Percentiles rank a stretch among this genome's conserved stretches.
Conservation (phyloP, 1,140 invertebrate species). For the Saccostrea echinata region DNA sequence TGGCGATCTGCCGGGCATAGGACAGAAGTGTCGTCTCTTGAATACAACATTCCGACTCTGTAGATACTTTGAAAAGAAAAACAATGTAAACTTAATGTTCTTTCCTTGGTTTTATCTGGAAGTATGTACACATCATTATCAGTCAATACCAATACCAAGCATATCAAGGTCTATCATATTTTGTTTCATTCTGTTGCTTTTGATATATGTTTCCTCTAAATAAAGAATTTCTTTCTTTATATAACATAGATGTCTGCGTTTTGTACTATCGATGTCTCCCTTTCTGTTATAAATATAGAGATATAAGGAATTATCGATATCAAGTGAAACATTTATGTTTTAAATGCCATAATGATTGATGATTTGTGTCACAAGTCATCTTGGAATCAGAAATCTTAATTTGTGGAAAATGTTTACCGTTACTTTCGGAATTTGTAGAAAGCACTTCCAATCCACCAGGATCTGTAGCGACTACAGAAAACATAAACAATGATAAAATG, state of each 20-base stretch:
- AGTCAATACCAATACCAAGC: background rate
- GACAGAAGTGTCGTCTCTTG: slow-evolving; percentile 69
- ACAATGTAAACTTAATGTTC: background rate
- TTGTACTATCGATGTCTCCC: no score
- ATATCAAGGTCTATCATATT: no score
- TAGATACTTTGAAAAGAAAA: background rate
- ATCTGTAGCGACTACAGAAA: background rate
- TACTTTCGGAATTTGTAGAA: background rate
- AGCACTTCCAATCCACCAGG: background rate
- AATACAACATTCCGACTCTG: slow-evolving; percentile 41
- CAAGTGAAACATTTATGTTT: no score
- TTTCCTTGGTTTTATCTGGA: background rate
- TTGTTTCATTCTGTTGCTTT: no score
- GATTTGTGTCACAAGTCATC: no score
- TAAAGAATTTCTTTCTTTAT: no score
- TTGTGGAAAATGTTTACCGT: background rate
- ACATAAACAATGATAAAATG: background rate
- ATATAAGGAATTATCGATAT: no score
- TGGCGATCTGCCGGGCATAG: slow-evolving; percentile 75
- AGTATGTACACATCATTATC: background rate
- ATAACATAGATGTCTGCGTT: no score
- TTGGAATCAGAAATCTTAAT: no score
- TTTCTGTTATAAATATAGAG: no score
- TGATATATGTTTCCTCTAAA: no score
- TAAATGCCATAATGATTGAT: no score